Evolutionary conservation across 2,113 vertebrate species (phyloP).

Genomic region (Tretioscincus oriximinensis): DNA sequence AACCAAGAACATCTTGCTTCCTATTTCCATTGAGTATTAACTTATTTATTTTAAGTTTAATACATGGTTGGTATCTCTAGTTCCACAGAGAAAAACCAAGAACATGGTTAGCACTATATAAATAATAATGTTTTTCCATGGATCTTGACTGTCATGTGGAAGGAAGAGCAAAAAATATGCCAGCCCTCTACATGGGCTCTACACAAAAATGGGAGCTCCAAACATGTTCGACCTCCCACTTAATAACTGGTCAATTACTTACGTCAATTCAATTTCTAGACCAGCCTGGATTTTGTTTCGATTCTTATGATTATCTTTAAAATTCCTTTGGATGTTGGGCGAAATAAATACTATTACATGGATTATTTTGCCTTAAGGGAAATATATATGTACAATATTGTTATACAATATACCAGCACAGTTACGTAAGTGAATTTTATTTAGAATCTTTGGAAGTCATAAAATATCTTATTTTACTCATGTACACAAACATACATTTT

Average conservation of each 20-base stretch:
- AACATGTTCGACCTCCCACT: too few relatives aligned
- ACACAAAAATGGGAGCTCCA: too few relatives aligned
- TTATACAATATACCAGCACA: not conserved
- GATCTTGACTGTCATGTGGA: not conserved
- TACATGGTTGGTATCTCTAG: not conserved
- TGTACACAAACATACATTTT: conserved; percentile 54
- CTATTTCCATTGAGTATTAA: not conserved
- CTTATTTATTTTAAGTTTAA: not conserved
- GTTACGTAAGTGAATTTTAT: conserved; percentile 58
- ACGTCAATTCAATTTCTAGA: not conserved
- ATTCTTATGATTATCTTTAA: not conserved
- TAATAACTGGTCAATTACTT: not conserved
- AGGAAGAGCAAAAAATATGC: not conserved
- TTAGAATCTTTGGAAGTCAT: conserved; percentile 65
- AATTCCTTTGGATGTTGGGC: too few relatives aligned
- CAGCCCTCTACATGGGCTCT: not conserved
- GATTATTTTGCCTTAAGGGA: rapidly evolving
- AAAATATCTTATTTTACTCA: conserved; percentile 55
- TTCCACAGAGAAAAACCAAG: not conserved
- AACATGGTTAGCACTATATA: too few relatives aligned
- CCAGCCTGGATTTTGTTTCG: not conserved
- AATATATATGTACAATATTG: not conserved
- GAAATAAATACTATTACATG: too few relatives aligned
- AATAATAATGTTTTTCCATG: not conserved
- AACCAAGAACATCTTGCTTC: not conserved